Evolutionary conservation across 2,888 invertebrate genomes (phyloP).

Genomic region (Drosophila longiperda): DNA sequence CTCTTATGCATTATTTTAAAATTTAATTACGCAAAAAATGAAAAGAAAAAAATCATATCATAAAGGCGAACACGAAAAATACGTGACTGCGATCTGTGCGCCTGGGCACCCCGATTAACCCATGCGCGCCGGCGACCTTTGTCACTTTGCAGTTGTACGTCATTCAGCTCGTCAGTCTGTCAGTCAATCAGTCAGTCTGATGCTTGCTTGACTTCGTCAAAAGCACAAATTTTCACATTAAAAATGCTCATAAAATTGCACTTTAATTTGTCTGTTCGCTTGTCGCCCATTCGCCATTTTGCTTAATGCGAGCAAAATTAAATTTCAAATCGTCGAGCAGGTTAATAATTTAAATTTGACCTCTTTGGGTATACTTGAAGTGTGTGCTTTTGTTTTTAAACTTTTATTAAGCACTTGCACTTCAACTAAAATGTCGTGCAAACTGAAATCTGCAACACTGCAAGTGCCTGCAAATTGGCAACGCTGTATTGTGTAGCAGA

Average conservation of each 20-base stretch:
- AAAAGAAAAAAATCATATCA: not conserved
- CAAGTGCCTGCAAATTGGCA: constrained; percentile 29
- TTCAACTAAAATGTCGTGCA: constrained; percentile 29
- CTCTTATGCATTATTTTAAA: constrained; percentile 51
- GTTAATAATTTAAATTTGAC: constrained; percentile 78
- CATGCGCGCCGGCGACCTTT: constrained; percentile 63
- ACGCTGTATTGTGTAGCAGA: constrained; percentile 11
- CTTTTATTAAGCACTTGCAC: constrained; percentile 19
- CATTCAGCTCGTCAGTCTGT: constrained; percentile 27
- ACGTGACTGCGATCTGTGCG: constrained; percentile 42
- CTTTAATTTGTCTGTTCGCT: constrained; percentile 63
- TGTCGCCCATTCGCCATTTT: constrained; percentile 42
- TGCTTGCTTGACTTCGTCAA: constrained; percentile 60
- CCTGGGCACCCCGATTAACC: constrained; percentile 76
- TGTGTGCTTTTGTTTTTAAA: constrained; percentile 6
- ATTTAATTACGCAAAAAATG: constrained; percentile 71
- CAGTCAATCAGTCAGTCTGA: constrained; percentile 33
- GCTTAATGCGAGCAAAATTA: constrained; percentile 61
- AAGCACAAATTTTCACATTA: constrained; percentile 77
- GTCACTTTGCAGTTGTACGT: constrained; percentile 30
- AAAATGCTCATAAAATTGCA: constrained; percentile 78
- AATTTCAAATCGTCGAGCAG: constrained; percentile 71
- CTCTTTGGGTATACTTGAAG: constrained; percentile 53
- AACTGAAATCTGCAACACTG: constrained; percentile 35
- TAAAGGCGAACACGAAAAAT: not conserved